Percentiles rank a stretch among this genome's conserved stretches.
phyloP scores from a whole-genome alignment of 2,113 vertebrate species.

The Bos javanicus region DNA sequence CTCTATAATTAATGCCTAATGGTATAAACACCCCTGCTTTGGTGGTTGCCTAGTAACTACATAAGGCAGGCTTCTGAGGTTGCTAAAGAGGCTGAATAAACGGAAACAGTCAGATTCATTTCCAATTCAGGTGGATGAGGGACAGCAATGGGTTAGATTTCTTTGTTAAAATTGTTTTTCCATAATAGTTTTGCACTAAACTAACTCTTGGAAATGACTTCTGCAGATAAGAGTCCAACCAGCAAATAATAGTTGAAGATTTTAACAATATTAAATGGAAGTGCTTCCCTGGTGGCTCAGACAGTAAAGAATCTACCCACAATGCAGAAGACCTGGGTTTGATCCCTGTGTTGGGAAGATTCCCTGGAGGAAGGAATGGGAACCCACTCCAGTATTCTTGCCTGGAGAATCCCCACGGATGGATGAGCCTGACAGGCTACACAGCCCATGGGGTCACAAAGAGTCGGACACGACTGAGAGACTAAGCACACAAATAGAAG shows the following conservation, averaged over 20 bases:
- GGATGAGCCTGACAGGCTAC: not conserved
- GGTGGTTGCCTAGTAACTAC: slow-evolving; percentile 82
- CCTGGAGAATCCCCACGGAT: not conserved
- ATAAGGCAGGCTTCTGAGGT: slow-evolving; percentile 53
- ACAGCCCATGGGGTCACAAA: not conserved
- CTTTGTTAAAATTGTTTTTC: slow-evolving; percentile 67
- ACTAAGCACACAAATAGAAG: not conserved
- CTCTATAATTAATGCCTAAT: slow-evolving; percentile 83
- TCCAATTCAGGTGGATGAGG: slow-evolving; percentile 21
- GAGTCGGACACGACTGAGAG: not conserved
- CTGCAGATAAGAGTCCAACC: not conserved
- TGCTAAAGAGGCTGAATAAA: slow-evolving; percentile 67
- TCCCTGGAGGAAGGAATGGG: not conserved
- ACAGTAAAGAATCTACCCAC: not conserved
- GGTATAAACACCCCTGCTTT: slow-evolving; percentile 75
- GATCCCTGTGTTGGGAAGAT: not conserved
- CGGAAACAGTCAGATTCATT: slow-evolving; percentile 58
- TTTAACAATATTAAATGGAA: slow-evolving; percentile 25
- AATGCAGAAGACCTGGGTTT: not conserved
- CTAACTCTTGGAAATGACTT: slow-evolving; percentile 49
- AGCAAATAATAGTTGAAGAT: not conserved
- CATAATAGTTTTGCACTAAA: slow-evolving; percentile 56
- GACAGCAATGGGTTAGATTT: slow-evolving; percentile 55
- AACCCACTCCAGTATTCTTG: not conserved
- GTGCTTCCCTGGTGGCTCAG: not conserved